Percentiles rank a stretch among this genome's conserved stretches.
Conservation (phyloP, 64 coral and sea anemone genomes). For the Trachythela sp. region DNA sequence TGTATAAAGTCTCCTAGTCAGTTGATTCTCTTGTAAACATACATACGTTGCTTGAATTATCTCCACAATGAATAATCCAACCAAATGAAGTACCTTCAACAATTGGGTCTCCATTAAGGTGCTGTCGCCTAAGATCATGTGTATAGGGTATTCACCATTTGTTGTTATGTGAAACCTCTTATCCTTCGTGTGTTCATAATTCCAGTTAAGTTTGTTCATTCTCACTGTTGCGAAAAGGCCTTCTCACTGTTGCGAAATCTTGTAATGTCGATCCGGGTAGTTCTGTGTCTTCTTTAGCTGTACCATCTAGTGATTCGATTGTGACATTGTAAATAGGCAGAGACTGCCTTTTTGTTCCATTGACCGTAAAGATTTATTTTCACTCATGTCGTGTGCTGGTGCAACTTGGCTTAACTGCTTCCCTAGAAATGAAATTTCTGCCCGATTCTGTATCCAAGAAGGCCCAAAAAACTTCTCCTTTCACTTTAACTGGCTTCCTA, state of each 20-base stretch:
- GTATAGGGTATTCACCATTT: not conserved
- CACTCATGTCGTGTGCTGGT: not conserved
- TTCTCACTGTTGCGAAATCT: not conserved
- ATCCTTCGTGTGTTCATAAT: not conserved
- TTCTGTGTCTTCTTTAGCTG: conserved; percentile 10
- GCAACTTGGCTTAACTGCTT: not conserved
- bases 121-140: not conserved
- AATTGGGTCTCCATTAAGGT: not conserved
- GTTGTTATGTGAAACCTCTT: not conserved
- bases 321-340: not conserved
- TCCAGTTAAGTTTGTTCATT: not conserved
- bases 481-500: no score
- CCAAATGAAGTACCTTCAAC: conserved; percentile 17
- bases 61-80: conserved; percentile 8
- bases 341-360: not conserved
- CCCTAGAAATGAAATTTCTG: not conserved
- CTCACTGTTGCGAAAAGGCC: no score
- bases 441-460: not conserved
- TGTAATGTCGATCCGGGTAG: not conserved
- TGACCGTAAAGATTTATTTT: not conserved
- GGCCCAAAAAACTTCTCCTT: not conserved
- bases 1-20: not conserved
- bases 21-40: not conserved
- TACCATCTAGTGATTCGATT: not conserved
- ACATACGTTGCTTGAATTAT: not conserved